Conservation (phyloP, 1,140 invertebrate species). For the Lepidotrigona ventralis region DNA sequence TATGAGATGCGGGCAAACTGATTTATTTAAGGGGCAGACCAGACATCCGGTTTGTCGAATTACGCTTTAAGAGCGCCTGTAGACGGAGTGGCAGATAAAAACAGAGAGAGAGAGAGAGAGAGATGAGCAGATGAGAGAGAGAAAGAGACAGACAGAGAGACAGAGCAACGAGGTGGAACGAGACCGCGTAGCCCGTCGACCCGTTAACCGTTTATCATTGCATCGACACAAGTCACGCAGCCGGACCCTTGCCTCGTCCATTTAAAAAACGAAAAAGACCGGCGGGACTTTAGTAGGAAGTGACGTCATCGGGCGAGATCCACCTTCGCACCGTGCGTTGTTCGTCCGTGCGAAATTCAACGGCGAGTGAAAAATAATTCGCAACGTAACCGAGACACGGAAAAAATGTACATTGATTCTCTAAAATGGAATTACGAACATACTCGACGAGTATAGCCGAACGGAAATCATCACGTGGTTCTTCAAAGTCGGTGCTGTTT, state of each 20-base stretch:
- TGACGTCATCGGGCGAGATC: constrained; percentile 67
- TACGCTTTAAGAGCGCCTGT: constrained; percentile 68
- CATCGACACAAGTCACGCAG: constrained; percentile 75
- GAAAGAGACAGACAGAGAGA: constrained; percentile 39
- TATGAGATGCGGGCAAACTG: constrained; percentile 78
- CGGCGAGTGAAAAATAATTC: neutral
- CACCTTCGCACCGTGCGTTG: constrained; percentile 15
- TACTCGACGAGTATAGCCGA: neutral
- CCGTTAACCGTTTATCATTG: constrained; percentile 74
- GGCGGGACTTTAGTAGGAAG: constrained; percentile 73
- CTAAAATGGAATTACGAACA: no score
- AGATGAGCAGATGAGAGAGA: constrained; percentile 47
- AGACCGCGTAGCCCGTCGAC: constrained; percentile 67
- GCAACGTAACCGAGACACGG: neutral
- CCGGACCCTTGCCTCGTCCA: constrained; percentile 68
- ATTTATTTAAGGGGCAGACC: constrained; percentile 77
- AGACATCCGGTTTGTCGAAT: constrained; percentile 79
- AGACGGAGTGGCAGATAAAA: constrained; percentile 60
- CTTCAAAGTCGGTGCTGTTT: no score
- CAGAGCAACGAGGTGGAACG: constrained; percentile 59
- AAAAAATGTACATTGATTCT: no score
- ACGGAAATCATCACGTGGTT: no score
- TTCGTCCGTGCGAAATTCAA: constrained; percentile 25
- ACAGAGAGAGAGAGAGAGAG: constrained; percentile 53
- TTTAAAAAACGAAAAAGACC: constrained; percentile 72